Evolutionary conservation across 2,797 vertebrate species (phyloP), one percentile per base, ranked within the genome.

Genomic region (Bovichtus diacanthus): DNA sequence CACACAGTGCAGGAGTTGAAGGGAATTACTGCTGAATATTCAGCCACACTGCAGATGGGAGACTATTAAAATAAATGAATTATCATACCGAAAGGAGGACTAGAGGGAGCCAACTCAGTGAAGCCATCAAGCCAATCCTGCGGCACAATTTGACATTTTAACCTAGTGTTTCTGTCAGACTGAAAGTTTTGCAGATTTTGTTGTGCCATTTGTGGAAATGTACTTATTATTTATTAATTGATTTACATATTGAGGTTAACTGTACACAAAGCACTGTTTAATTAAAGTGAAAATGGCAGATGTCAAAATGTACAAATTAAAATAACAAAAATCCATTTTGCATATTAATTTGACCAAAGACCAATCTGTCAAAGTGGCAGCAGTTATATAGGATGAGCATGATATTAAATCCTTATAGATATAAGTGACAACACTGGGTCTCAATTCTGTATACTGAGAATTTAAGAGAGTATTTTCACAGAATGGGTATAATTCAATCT

Each of bases 21-120:
- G 38, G 39, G 16, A 69, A 67, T 70, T 25, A 64, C 63, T 76
- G 56, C 4, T 78, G 64, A 84, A 87, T 83, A 82, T 87, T 81
- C 74, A 83, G 64, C 3, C 5, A 58, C 46, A 47, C 46, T 39
- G 61, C 54, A 66, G 76, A 82, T 23, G 61, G 31, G 12, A 65
- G 59, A 54, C 41, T 51, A 44, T 83, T 62, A 68, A 54, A 80
- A 54, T 46, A 50, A 84, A 85, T 62, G 4, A 56, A 78, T 75
- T 51, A 76, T 64, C 29, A 55, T 34, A 27, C 10, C 3, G 3
- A 16, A 18, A 23, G 34, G n/a, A 25, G 38, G 53, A 50, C 5
- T 4, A 49, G 2, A 2, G 29, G 9, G 39, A 36, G n/a, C n/a
- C n/a, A n/a, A n/a, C 18, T 34, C 43, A 23, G 58, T 8, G 25